These are phyloP conservation scores for Lordiphosa mommai DNA, from an alignment of 1,140 invertebrate species.

Conservation along the genomic window DNA sequence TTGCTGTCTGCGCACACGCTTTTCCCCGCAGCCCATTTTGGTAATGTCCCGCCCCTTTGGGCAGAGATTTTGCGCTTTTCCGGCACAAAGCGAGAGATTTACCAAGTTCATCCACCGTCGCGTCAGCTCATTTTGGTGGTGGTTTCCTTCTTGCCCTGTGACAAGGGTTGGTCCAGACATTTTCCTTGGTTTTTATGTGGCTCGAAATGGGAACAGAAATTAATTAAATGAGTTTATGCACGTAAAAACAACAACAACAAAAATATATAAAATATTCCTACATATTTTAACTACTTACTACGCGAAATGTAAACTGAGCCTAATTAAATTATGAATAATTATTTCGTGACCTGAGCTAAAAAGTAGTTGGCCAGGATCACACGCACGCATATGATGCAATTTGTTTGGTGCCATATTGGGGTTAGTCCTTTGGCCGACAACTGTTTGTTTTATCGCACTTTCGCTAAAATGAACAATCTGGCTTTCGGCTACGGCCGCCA, in stretches of 20 bases:
- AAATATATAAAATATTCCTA: conserved; percentile 43
- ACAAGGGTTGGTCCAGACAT: conserved; percentile 17
- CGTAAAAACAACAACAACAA: conserved; percentile 55
- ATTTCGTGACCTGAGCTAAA: conserved; percentile 39
- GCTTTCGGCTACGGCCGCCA: conserved; percentile 4
- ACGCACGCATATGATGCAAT: conserved; percentile 67
- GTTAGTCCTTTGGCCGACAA: conserved; percentile 10
- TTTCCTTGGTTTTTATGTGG: conserved; percentile 8
- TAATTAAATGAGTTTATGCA: conserved; percentile 79
- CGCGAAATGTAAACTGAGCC: conserved; percentile 72
- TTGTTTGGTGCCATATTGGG: conserved; percentile 63
- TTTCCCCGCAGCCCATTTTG: conserved; percentile 7
- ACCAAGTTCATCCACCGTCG: conserved; percentile 59
- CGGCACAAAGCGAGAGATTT: conserved; percentile 47
- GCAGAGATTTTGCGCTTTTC: conserved; percentile 70
- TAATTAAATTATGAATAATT: conserved; percentile 80
- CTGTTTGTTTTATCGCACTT: conserved; percentile 79
- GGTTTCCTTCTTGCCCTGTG: conserved; percentile 16
- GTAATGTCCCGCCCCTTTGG: conserved; percentile 6
- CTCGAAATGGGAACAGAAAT: conserved; percentile 17
- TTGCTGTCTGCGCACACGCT: conserved; percentile 5
- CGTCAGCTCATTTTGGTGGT: conserved; percentile 25
- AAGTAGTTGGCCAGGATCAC: conserved; percentile 51
- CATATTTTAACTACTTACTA: conserved; percentile 21
- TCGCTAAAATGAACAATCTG: conserved; percentile 70